phyloP scores from a whole-genome alignment of 64 coral and sea anemone genomes.

The Pocillopora damicornis region DNA sequence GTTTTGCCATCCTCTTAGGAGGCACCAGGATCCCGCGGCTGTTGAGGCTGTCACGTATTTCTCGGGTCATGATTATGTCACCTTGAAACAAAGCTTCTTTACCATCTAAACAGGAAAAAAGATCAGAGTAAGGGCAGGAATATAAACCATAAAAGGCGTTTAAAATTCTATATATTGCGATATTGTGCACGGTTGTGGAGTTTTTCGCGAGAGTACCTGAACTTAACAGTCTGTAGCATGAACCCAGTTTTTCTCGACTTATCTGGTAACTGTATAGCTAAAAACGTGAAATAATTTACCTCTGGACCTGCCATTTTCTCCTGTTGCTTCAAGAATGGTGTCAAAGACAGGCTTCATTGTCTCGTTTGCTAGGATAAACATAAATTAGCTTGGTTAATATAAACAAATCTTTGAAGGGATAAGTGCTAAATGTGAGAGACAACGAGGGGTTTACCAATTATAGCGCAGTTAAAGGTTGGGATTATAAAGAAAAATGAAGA shows the following conservation, averaged over 20 bases:
- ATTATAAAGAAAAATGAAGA: no score
- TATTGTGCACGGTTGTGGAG: no score
- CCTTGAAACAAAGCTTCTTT: not conserved
- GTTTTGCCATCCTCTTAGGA: not conserved
- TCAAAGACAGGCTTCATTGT: conserved; percentile 22
- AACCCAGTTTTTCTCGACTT: not conserved
- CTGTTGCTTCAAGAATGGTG: conserved; percentile 3
- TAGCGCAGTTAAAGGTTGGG: no score
- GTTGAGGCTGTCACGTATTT: not conserved
- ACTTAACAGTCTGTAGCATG: not conserved
- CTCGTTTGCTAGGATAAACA: not conserved
- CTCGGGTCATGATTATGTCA: not conserved
- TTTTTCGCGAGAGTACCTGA: no score
- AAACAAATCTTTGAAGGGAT: no score
- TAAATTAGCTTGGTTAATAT: not conserved
- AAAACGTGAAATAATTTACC: not conserved
- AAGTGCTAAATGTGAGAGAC: not conserved
- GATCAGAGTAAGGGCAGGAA: not conserved
- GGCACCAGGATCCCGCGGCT: conserved; percentile 17
- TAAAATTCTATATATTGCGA: no score
- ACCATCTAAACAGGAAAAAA: conserved; percentile 3
- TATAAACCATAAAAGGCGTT: not conserved
- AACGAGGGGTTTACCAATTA: not conserved
- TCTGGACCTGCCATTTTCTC: not conserved
- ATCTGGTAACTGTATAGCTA: not conserved